Base-by-base conservation (phyloP, 2,797 vertebrate genomes). In the Periophthalmus magnuspinnatus region DNA sequence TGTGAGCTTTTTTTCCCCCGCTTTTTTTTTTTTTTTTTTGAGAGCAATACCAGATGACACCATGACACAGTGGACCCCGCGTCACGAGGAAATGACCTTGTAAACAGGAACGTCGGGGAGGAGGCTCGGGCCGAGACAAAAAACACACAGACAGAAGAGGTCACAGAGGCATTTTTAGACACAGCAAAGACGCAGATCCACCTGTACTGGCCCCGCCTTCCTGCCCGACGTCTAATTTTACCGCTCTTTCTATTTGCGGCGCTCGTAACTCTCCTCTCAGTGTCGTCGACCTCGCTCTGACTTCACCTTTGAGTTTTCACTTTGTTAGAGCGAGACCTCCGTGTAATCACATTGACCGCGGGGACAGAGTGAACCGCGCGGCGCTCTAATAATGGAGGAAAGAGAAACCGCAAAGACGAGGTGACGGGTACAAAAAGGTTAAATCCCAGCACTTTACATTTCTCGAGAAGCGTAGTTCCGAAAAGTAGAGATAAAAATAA, bases 81-180 rank as follows among this genome's bases (percentile, higher is more conserved):
- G 81, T 87, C 84, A 87, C 75, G 81, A 91, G 90, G 92, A 94
- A 92, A 81, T 80, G 68, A 67, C 75, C 71, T 71, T 81, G 87
- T 92, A 92, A 94, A 93, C 92, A 93, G 90, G 91, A 93, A 91
- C 36, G 57, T 65, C 81, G 76, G 78, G 84, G 87, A 85, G 82
- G 82, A 81, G 76, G 78, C 70, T 65, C 69, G 13, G 69, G 62
- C 71, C 61, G 62, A 78, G 64, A 65, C 32, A 45, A 60, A 66
- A 45, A 59, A 57, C 22, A 54, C 58, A 74, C 67, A 79, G 68
- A 79, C 14, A 50, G 65, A 45, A 50, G 58, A 24, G 60, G 69
- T 79, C 69, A 76, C 0, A 33, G 56, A 69, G 48, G 33, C 73
- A 80, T 80, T 82, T 77, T 87, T 88, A 87, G 86, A 77, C 22